These are phyloP conservation scores for Clarias gariepinus DNA, from an alignment of 2,113 vertebrate genomes.

Conservation along the genomic window DNA sequence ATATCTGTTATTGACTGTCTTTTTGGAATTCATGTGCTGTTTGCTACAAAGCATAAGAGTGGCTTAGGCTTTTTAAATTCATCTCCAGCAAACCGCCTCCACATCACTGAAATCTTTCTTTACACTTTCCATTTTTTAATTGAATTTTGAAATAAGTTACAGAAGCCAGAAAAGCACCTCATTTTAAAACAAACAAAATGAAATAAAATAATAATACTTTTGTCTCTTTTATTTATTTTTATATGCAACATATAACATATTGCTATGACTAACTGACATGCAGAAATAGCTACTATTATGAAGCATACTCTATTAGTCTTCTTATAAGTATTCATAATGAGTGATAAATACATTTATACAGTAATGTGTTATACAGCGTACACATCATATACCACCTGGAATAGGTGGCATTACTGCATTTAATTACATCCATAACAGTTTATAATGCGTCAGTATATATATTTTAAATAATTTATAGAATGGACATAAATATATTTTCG, in stretches of 20 bases:
- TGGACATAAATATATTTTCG: not conserved
- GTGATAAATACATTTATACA: not conserved
- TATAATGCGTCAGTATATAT: not conserved
- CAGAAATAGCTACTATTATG: not conserved
- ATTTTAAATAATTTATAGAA: not conserved
- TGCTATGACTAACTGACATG: not conserved
- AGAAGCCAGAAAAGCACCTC: not conserved
- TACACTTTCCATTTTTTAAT: slow-evolving; percentile 52
- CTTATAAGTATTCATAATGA: not conserved
- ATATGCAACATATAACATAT: not conserved
- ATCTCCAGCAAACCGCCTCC: slow-evolving; percentile 45
- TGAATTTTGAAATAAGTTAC: slow-evolving; percentile 56
- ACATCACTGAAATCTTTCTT: slow-evolving; percentile 52
- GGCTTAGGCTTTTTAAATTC: slow-evolving; percentile 53
- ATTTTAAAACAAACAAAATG: not conserved
- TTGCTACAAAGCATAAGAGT: slow-evolving; percentile 16
- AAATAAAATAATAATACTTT: not conserved
- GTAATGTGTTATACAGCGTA: not conserved
- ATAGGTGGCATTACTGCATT: not conserved
- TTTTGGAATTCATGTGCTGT: slow-evolving; percentile 38
- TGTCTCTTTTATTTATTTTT: not conserved
- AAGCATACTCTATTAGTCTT: not conserved
- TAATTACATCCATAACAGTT: not conserved
- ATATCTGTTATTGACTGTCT: slow-evolving; percentile 30
- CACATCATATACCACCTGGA: not conserved